phyloP scores from a whole-genome alignment of 2,113 vertebrate species.

The Galemys pyrenaicus region DNA sequence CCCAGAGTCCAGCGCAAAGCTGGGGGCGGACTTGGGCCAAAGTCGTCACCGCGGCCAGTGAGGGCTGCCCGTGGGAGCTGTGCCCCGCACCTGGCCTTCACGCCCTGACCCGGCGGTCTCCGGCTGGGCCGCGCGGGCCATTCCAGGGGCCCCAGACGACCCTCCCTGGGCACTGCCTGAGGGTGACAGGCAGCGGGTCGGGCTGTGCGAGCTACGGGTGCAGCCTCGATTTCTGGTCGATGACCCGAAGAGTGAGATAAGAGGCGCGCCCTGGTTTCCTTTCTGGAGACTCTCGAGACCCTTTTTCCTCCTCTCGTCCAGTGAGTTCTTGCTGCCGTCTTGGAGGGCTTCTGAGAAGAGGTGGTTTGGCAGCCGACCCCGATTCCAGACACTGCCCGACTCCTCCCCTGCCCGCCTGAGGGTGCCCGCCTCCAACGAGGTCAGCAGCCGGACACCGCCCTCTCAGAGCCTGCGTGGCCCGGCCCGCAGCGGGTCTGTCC shows the following conservation, averaged over 20 bases:
- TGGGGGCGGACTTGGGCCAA: constrained; percentile 6
- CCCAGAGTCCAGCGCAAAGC: constrained; percentile 37
- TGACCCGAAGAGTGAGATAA: constrained; percentile 25
- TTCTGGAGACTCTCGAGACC: neutral
- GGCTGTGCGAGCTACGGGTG: neutral
- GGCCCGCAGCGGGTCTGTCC: no score
- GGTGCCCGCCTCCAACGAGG: no score
- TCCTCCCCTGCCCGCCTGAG: neutral
- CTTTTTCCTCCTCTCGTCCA: neutral
- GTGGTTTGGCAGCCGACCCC: neutral
- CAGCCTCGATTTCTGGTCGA: constrained; percentile 7
- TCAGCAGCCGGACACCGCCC: no score
- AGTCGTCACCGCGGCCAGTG: no score
- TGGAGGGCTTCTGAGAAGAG: neutral
- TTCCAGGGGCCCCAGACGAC: constrained; percentile 45
- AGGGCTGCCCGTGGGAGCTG: neutral
- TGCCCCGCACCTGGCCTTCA: neutral
- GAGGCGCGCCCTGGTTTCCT: neutral
- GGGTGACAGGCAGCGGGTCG: neutral
- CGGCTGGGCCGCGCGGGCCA: neutral
- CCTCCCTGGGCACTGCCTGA: neutral
- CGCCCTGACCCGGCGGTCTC: no score
- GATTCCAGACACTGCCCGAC: neutral
- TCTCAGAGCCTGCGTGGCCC: no score
- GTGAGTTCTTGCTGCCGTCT: neutral